Conservation (phyloP, 2,797 vertebrate genomes). For the Crenuchus spilurus region DNA sequence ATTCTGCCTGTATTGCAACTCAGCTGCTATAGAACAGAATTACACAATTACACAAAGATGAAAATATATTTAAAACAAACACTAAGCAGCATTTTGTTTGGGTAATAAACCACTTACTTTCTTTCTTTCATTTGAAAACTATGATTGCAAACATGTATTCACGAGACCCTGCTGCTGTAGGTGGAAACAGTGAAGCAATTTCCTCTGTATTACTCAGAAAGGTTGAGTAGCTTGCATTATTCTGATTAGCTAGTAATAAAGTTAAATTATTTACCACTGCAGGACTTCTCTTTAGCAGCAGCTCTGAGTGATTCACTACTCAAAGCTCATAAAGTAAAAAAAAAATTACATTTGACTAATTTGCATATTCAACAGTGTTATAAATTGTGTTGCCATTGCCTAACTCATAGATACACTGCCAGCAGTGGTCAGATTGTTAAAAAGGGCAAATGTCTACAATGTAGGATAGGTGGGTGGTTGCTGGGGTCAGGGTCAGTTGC, state of each 20-base stretch:
- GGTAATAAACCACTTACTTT: no score
- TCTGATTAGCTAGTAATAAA: conserved; percentile 65
- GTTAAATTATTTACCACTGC: conserved; percentile 73
- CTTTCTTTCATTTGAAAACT: no score
- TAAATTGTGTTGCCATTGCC: no score
- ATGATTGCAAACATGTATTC: background rate
- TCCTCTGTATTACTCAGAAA: background rate
- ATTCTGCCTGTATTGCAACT: background rate
- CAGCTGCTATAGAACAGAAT: background rate
- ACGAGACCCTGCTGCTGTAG: no score
- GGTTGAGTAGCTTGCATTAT: background rate
- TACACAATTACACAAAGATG: conserved; percentile 7
- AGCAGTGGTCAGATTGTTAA: no score
- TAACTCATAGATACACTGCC: no score
- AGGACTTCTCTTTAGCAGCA: conserved; percentile 47
- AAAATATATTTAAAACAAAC: no score
- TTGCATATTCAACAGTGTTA: no score
- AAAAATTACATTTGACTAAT: background rate
- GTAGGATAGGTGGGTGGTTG: no score
- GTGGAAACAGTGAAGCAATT: background rate
- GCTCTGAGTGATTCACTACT: background rate
- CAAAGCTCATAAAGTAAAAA: background rate
- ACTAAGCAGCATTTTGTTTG: no score
- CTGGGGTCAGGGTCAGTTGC: no score
- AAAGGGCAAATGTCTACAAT: no score